Conservation (phyloP, 2,888 invertebrate species). For the Pegoplata infirma region DNA sequence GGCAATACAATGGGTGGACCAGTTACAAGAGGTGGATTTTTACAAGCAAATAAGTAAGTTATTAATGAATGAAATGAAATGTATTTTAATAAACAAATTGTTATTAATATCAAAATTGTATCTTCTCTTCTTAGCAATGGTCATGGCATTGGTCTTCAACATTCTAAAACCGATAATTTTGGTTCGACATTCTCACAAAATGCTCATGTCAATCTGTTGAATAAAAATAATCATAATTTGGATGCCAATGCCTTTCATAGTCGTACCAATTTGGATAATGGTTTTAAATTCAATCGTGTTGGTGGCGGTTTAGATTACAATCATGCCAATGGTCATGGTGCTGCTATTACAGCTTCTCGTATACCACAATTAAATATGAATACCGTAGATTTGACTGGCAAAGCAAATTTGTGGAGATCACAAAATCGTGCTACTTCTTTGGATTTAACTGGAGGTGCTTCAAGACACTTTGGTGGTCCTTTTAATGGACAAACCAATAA, state of each 20-base stretch:
- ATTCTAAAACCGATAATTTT: slow-evolving; percentile 60
- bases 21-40: slow-evolving; percentile 60
- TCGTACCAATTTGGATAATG: slow-evolving; percentile 60
- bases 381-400: slow-evolving; percentile 57
- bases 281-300: slow-evolving; percentile 60
- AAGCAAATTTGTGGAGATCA: slow-evolving; percentile 63
- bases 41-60: slow-evolving; percentile 38
- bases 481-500: slow-evolving; percentile 41
- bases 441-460: slow-evolving; percentile 58
- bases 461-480: slow-evolving; percentile 54
- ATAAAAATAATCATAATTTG: slow-evolving; percentile 53
- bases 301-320: slow-evolving; percentile 63
- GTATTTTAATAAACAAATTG: neutral
- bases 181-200: slow-evolving; percentile 53
- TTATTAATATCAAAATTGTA: neutral
- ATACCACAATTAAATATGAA: slow-evolving; percentile 63
- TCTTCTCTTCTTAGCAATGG: slow-evolving; percentile 58
- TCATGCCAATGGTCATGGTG: slow-evolving; percentile 61
- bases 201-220: slow-evolving; percentile 55
- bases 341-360: slow-evolving; percentile 53
- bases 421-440: slow-evolving; percentile 42
- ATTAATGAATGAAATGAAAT: slow-evolving; percentile 29
- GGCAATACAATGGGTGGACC: slow-evolving; percentile 56
- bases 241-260: slow-evolving; percentile 63
- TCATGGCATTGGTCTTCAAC: slow-evolving; percentile 55